Evolutionary conservation across 2,797 vertebrate genomes (phyloP), one percentile per base, ranked within the genome.

Genomic region (Chelon auratus): DNA sequence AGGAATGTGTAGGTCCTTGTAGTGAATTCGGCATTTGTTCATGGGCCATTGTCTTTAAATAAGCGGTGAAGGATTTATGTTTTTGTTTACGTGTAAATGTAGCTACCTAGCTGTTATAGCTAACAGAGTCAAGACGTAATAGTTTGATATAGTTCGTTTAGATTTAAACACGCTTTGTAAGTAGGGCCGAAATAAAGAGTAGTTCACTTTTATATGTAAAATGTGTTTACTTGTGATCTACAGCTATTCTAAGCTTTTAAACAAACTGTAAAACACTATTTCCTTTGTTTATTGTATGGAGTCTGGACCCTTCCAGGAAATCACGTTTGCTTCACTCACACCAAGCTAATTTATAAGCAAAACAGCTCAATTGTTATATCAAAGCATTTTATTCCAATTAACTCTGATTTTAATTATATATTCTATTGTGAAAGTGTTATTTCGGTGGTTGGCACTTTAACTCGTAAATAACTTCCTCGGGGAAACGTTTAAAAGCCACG

Each of bases 221-320:
- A 3, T 0, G 5, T 0, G 0, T 9, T 3, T 0, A 13, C 0
- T 15, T 40, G 0, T 15, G 1, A 2, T 11, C 1, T 24, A 15
- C 0, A n/a, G 2, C 0, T 0, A 0, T 62, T 5, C 1, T 13
- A 47, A 36, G 0, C 2, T 3, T 9, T 1, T 0, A 1, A 0
- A 37, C 13, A 15, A 53, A 37, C 24, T 18, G 26, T 0, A 0
- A 0, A 12, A 62, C 4, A 0, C n/a, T 15, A 15, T 24, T 8
- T 1, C 12, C 1, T 0, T 1, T 0, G 2, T 11, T 53, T 72
- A 53, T 42, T 33, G 0, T 30, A 50, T 0, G 39, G 15, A 58
- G 45, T 58, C 26, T 42, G 37, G 45, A 33, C 30, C 30, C 5
- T 33, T 33, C 30, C 30, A 33, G 2, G 1, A 9, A 24, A 20